Percentiles rank a stretch among this genome's conserved stretches.
phyloP scores from a whole-genome alignment of 2,113 vertebrate species.

The Tautogolabrus adspersus region DNA sequence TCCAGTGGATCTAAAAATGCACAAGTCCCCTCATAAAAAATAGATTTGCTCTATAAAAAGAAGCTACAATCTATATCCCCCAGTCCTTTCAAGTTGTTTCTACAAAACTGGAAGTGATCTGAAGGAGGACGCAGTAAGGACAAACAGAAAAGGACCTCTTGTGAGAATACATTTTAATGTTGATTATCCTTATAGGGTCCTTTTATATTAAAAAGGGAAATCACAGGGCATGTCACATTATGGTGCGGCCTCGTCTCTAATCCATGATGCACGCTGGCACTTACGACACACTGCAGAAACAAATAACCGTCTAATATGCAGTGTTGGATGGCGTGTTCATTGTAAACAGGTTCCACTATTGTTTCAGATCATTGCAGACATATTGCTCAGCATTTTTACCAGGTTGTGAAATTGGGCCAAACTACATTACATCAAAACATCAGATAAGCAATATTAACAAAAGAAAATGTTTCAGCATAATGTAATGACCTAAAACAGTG shows the following conservation, averaged over 20 bases:
- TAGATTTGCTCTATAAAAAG: constrained; percentile 72
- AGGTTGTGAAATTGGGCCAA: background rate
- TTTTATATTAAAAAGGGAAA: background rate
- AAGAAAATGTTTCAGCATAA: no score
- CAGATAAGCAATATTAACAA: background rate
- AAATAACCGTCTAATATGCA: background rate
- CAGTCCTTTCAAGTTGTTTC: constrained; percentile 24
- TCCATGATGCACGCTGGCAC: background rate
- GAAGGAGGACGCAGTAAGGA: background rate
- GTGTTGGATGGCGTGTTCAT: background rate
- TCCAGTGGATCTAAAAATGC: constrained; percentile 43
- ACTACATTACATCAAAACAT: background rate
- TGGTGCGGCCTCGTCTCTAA: background rate
- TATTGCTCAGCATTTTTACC: background rate
- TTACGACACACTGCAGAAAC: background rate
- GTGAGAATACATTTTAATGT: background rate
- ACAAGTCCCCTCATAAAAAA: constrained; percentile 68
- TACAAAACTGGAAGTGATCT: constrained; percentile 21
- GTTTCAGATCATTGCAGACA: background rate
- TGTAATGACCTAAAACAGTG: background rate
- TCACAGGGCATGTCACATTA: background rate
- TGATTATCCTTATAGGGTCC: background rate
- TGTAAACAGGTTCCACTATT: background rate
- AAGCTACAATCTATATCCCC: constrained; percentile 48
- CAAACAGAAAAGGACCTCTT: background rate